Evolutionary conservation across 2,888 invertebrate species (phyloP), one percentile per base, ranked within the genome.

Genomic region (Liodrosophila aerea): DNA sequence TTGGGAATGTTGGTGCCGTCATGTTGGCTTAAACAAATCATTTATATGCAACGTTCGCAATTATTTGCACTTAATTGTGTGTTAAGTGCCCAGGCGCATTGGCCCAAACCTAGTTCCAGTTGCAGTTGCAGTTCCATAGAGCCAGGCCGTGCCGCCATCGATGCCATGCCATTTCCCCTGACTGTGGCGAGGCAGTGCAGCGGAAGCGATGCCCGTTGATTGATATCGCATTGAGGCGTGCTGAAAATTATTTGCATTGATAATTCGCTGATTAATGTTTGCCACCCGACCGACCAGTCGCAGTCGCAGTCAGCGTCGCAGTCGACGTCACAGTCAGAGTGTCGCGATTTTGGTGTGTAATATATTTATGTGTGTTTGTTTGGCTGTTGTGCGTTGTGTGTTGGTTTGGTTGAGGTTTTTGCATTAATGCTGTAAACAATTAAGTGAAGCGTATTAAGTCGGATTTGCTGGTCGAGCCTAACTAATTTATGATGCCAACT

Each of bases 1-100:
- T 9, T 3, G 7, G 16, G 30, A 22, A 34, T 52, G 52, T 4
- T 46, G 60, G 59, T 30, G 40, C 63, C 58, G 80, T 83, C 85
- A 72, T 76, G 81, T 83, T 63, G 61, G 73, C 86, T 87, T 87
- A 88, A 88, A 87, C 87, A 87, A 88, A 87, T 88, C 87, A 86
- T 88, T 87, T 86, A 81, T 87, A 88, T 88, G 87, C 87, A 83
- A 77, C 78, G 82, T 76, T 71, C 76, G 86, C 85, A 88, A 88
- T 88, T 88, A 88, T 88, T 88, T 88, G 87, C 85, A 88, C 78
- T 87, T 87, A 87, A 88, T 87, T 88, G 88, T 85, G 88, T 87
- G 88, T 87, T 88, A 88, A 88, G 87, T 87, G 82, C 73, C 73
- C 70, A 61, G 73, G 50, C 63, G 50, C 63, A 22, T 5, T 22